A percentile compares a stretch with the other conserved stretches of the same genome.
These are phyloP conservation scores for Poeciliopsis occidentalis DNA, from an alignment of 2,113 vertebrate species.

Conservation along the genomic window DNA sequence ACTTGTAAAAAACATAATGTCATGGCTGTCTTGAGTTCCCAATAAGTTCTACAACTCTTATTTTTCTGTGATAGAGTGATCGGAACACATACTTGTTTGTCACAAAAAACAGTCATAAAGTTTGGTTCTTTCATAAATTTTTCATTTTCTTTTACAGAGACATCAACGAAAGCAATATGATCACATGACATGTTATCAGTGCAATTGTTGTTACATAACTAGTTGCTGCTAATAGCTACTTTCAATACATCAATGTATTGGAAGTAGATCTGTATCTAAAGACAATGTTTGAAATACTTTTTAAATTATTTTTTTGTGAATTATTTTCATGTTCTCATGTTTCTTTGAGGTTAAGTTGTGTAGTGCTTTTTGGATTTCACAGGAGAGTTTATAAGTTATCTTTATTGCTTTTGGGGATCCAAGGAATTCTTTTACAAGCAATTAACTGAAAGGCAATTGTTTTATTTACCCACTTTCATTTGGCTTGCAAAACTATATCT, in stretches of 20 bases:
- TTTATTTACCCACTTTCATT: constrained; percentile 9
- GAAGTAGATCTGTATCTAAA: not conserved
- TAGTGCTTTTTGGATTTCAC: not conserved
- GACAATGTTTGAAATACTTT: not conserved
- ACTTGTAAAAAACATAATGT: too few species aligned
- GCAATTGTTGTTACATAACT: constrained; percentile 24
- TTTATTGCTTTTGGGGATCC: not conserved
- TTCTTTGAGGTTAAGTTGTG: not conserved
- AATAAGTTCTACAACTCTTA: too few species aligned
- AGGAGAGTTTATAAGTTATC: not conserved
- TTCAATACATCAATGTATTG: not conserved
- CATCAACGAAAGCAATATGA: not conserved
- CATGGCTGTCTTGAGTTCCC: too few species aligned
- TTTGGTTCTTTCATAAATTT: too few species aligned
- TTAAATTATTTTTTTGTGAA: not conserved
- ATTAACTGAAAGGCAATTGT: constrained; percentile 9
- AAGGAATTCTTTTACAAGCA: constrained; percentile 10
- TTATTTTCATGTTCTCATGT: not conserved
- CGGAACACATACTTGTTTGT: too few species aligned
- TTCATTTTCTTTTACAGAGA: constrained; percentile 6
- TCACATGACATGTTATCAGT: constrained; percentile 22
- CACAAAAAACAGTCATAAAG: too few species aligned
- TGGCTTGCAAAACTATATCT: constrained; percentile 1
- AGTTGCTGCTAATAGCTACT: not conserved
- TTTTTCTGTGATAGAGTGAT: too few species aligned